Percentiles rank a stretch among this genome's conserved stretches.
Conservation (phyloP, 2,113 vertebrate genomes). For the Jacana jacana region DNA sequence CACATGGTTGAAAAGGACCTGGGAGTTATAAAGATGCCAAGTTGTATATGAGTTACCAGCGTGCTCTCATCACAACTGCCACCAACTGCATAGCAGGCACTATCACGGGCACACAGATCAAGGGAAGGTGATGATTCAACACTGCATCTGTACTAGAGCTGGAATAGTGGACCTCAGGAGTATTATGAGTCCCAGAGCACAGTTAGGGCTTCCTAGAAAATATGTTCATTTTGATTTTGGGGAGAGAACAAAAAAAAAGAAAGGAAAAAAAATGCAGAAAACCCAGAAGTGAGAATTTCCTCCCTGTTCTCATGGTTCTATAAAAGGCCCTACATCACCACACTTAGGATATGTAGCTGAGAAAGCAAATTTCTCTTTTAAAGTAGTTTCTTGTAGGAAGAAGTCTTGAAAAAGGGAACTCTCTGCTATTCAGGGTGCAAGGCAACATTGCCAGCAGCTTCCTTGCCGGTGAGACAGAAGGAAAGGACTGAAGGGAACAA, state of each 20-base stretch:
- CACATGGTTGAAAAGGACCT: not conserved
- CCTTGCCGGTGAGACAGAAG: not conserved
- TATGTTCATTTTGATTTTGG: not conserved
- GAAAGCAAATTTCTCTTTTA: not conserved
- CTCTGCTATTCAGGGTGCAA: not conserved
- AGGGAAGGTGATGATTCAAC: not conserved
- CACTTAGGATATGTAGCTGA: not conserved
- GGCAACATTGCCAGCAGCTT: not conserved
- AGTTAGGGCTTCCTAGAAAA: not conserved
- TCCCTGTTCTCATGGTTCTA: not conserved
- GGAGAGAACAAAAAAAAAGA: not conserved
- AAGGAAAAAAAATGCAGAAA: too few relatives aligned
- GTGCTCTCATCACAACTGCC: not conserved
- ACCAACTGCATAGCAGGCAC: fast-evolving
- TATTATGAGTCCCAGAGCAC: not conserved
- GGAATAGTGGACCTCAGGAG: not conserved
- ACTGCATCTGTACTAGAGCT: not conserved
- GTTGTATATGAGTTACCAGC: not conserved
- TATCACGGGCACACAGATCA: not conserved
- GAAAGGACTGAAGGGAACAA: not conserved
- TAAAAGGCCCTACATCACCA: not conserved
- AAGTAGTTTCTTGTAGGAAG: not conserved
- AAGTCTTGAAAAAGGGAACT: not conserved
- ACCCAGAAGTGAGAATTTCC: not conserved
- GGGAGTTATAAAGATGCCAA: not conserved